phyloP scores from a whole-genome alignment of 2,888 invertebrate genomes.

The Carterocephalus palaemon region DNA sequence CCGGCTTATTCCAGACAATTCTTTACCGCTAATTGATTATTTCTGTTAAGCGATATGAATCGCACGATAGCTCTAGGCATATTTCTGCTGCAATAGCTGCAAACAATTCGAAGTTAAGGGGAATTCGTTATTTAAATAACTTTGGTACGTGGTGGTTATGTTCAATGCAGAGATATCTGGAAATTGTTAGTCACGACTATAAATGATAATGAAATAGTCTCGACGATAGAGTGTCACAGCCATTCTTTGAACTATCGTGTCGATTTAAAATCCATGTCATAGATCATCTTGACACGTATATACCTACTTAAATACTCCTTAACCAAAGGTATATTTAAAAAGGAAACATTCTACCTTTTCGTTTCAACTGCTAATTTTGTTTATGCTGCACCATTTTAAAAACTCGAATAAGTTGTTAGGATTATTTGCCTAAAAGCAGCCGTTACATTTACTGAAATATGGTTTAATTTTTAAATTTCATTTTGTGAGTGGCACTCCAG shows the following conservation, averaged over 20 bases:
- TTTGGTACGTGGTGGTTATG: not conserved
- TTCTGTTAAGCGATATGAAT: constrained; percentile 23
- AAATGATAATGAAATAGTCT: no score
- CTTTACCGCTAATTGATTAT: constrained; percentile 24
- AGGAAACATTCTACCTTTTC: no score
- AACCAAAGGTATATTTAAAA: no score
- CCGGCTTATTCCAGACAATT: constrained; percentile 16
- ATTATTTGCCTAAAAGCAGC: constrained; percentile 1
- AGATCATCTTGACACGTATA: no score
- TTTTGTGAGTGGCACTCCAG: constrained; percentile 23
- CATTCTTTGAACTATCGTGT: no score
- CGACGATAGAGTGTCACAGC: no score
- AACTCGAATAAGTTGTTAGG: not conserved
- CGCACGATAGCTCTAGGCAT: constrained; percentile 17
- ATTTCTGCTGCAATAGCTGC: constrained; percentile 13
- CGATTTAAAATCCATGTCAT: no score
- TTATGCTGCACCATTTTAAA: no score
- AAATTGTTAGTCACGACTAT: not conserved
- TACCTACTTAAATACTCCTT: no score
- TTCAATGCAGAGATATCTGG: not conserved
- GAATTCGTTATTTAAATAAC: not conserved
- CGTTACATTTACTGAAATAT: constrained; percentile 15
- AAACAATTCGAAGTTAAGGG: no score
- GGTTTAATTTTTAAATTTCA: constrained; percentile 28
- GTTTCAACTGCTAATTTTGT: no score